phyloP scores from a whole-genome alignment of 2,888 invertebrate species.

The Rhamnusium bicolor region DNA sequence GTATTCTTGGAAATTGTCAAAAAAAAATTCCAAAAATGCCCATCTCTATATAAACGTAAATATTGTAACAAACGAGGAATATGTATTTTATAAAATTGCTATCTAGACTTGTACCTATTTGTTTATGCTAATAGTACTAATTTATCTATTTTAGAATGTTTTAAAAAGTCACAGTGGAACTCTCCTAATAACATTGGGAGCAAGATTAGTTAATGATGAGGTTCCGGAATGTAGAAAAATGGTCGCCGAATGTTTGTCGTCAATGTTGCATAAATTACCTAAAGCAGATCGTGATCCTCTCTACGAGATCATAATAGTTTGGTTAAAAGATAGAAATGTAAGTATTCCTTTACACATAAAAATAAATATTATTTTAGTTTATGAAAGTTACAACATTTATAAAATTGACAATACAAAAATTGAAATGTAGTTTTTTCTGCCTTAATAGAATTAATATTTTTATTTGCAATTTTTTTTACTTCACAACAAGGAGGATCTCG shows the following conservation, averaged over 20 bases:
- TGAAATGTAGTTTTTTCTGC: no score
- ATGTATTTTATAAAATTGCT: no score
- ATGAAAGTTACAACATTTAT: no score
- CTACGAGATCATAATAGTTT: constrained; percentile 80
- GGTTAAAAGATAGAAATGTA: constrained; percentile 80
- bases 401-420: no score
- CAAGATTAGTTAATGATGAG: constrained; percentile 87
- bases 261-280: constrained; percentile 77
- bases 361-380: neutral
- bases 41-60: no score
- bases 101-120: no score
- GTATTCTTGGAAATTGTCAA: no score
- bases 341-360: constrained; percentile 44
- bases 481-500: no score
- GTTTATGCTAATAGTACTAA: constrained; percentile 7
- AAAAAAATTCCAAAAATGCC: no score
- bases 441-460: no score
- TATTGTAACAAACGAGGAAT: no score
- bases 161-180: constrained; percentile 77
- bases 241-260: constrained; percentile 81
- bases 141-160: constrained; percentile 71
- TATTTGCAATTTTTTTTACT: no score
- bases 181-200: constrained; percentile 84
- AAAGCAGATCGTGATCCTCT: constrained; percentile 77
- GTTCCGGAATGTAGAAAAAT: constrained; percentile 83